Evolutionary conservation across 2,888 invertebrate genomes (phyloP).

Genomic region (Trimorus sp.): DNA sequence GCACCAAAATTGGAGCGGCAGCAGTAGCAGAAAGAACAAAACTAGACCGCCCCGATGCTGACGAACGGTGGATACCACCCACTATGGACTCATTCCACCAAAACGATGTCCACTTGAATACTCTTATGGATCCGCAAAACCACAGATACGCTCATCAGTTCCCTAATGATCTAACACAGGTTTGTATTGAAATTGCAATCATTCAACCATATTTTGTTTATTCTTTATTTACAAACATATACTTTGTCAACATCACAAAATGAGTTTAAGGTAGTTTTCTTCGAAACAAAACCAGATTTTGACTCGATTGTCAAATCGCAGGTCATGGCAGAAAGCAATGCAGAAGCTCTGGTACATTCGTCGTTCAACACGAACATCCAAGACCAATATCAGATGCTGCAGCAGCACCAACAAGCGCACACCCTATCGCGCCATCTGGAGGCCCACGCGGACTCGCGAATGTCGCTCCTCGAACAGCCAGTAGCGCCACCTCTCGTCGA

Average conservation of each 20-base stretch:
- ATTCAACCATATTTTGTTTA: too few relatives aligned
- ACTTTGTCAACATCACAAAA: too few relatives aligned
- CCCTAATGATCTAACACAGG: slow-evolving; percentile 72
- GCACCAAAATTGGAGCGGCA: slow-evolving; percentile 75
- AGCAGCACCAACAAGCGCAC: slow-evolving; percentile 72
- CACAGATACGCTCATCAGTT: slow-evolving; percentile 78
- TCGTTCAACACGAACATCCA: slow-evolving; percentile 76
- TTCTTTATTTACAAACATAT: too few relatives aligned
- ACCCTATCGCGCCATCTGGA: slow-evolving; percentile 70
- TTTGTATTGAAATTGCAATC: slow-evolving; percentile 23
- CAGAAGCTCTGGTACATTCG: slow-evolving; percentile 73
- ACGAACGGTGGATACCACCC: slow-evolving; percentile 86
- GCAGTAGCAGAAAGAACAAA: slow-evolving; percentile 79
- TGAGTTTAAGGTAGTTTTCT: too few relatives aligned
- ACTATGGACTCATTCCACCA: slow-evolving; percentile 81
- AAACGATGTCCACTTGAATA: slow-evolving; percentile 75
- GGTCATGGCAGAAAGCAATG: slow-evolving; percentile 71
- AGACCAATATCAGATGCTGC: slow-evolving; percentile 76
- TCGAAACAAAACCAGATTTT: too few relatives aligned
- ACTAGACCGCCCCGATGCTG: slow-evolving; percentile 82
- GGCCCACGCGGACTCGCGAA: slow-evolving; percentile 68
- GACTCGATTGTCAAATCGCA: too few relatives aligned
- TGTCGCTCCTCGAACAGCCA: slow-evolving; percentile 74
- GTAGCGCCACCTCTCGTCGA: slow-evolving; percentile 72
- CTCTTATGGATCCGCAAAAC: slow-evolving; percentile 77